Evolutionary conservation across 1,140 invertebrate species (phyloP).

Genomic region (Psilanteris sp.): DNA sequence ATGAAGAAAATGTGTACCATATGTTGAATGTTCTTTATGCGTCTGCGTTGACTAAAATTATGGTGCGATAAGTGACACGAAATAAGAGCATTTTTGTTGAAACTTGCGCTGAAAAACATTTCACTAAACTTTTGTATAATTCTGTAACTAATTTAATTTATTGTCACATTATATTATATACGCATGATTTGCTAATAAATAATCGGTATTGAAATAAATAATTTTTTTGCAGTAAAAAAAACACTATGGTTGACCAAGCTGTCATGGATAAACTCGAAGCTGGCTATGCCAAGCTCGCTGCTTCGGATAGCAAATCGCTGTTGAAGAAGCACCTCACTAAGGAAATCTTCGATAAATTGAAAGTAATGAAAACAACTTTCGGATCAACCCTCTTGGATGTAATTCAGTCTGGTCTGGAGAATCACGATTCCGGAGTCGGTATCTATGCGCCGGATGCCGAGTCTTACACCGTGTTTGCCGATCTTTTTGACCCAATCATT

Average conservation of each 20-base stretch:
- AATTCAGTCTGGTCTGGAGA: slow-evolving; percentile 94
- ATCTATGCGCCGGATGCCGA: slow-evolving; percentile 98
- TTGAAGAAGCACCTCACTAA: slow-evolving; percentile 96
- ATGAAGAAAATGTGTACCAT: too few species aligned
- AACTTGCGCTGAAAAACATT: too few species aligned
- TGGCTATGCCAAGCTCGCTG: slow-evolving; percentile 92
- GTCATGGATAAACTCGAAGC: slow-evolving; percentile 93
- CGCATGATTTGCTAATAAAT: too few species aligned
- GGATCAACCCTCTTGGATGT: slow-evolving; percentile 94
- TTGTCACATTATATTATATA: too few species aligned
- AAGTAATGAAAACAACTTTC: slow-evolving; percentile 91
- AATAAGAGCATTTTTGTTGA: too few species aligned
- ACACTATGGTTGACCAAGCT: slow-evolving; percentile 92
- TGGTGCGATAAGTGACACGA: too few species aligned
- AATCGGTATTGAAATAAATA: too few species aligned
- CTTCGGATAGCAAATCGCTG: slow-evolving; percentile 94
- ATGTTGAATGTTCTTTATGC: too few species aligned
- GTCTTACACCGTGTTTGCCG: slow-evolving; percentile 92
- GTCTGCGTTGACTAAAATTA: too few species aligned
- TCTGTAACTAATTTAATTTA: too few species aligned
- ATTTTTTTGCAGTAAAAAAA: slow-evolving; percentile 81
- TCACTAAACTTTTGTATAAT: too few species aligned
- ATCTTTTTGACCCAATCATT: slow-evolving; percentile 97
- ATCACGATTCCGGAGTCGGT: slow-evolving; percentile 94
- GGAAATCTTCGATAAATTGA: slow-evolving; percentile 93